Evolutionary conservation across 2,888 invertebrate species (phyloP).

Genomic region (Dryobotodes eremita): DNA sequence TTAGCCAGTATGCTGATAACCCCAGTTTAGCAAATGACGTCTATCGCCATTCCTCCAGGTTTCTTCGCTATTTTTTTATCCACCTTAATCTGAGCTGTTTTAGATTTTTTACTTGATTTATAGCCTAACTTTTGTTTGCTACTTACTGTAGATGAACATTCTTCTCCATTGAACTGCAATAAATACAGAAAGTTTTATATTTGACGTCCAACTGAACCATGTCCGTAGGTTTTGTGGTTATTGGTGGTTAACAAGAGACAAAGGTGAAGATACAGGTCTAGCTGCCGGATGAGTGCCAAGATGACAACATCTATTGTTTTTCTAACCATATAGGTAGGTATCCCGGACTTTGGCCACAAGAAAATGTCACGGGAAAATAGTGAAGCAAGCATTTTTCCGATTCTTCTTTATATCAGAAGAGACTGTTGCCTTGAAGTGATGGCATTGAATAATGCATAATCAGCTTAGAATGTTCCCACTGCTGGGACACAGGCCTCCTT

Average conservation of each 20-base stretch:
- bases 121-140: background rate
- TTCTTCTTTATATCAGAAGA: background rate
- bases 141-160: slow-evolving; percentile 33
- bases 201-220: background rate
- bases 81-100: background rate
- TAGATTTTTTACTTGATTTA: background rate
- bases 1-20: background rate
- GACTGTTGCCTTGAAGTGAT: background rate
- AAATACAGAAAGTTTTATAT: background rate
- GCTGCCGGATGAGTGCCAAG: no score
- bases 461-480: no score
- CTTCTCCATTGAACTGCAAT: slow-evolving; percentile 27
- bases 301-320: no score
- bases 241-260: background rate
- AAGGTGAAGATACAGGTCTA: no score
- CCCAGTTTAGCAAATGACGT: background rate
- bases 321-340: no score
- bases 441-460: no score
- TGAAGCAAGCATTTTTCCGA: background rate
- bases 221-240: background rate
- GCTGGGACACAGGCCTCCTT: no score
- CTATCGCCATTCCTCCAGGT: background rate
- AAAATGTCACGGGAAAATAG: background rate
- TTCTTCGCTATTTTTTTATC: background rate
- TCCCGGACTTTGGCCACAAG: no score